A percentile compares a stretch with the other conserved stretches of the same genome.
phyloP scores from a whole-genome alignment of 2,888 invertebrate species.

The Neria commutata region DNA sequence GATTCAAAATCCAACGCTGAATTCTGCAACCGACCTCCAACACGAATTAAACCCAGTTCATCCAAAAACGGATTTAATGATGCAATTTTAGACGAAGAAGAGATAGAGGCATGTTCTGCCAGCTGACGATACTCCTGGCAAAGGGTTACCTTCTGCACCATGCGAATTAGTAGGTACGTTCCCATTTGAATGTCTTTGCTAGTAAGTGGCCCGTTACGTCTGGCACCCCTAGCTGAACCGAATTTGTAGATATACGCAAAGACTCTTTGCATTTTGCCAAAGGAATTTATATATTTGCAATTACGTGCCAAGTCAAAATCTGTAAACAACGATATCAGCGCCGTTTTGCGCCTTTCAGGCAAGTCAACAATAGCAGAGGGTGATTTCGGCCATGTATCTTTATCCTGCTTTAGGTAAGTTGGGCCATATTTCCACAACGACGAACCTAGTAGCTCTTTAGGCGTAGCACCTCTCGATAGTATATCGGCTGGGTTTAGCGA shows the following conservation, averaged over 20 bases:
- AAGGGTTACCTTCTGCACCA: too few species aligned
- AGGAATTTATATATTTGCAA: slow-evolving; percentile 14
- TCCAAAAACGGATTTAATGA: slow-evolving; percentile 22
- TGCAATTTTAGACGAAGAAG: background rate
- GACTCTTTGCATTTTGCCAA: slow-evolving; percentile 20
- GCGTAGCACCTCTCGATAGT: slow-evolving; percentile 23
- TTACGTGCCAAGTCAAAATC: background rate
- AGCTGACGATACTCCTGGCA: slow-evolving; percentile 2
- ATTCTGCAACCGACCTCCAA: slow-evolving; percentile 12
- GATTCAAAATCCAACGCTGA: background rate
- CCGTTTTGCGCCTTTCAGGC: background rate
- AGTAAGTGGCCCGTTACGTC: background rate
- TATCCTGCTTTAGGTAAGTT: background rate
- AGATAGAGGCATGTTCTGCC: background rate
- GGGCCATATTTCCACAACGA: slow-evolving; percentile 17
- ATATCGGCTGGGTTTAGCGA: slow-evolving; percentile 16
- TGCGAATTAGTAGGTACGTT: slow-evolving; percentile 15
- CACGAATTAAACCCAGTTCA: slow-evolving; percentile 17
- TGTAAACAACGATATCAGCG: background rate
- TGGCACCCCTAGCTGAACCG: background rate
- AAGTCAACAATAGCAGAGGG: background rate
- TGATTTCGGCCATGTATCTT: slow-evolving; percentile 15
- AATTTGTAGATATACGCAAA: slow-evolving; percentile 20
- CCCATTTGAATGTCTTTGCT: slow-evolving; percentile 10
- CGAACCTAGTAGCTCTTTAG: slow-evolving; percentile 17